phyloP scores from a whole-genome alignment of 2,888 invertebrate species.

The Kuschelorhynchus macadamiae region DNA sequence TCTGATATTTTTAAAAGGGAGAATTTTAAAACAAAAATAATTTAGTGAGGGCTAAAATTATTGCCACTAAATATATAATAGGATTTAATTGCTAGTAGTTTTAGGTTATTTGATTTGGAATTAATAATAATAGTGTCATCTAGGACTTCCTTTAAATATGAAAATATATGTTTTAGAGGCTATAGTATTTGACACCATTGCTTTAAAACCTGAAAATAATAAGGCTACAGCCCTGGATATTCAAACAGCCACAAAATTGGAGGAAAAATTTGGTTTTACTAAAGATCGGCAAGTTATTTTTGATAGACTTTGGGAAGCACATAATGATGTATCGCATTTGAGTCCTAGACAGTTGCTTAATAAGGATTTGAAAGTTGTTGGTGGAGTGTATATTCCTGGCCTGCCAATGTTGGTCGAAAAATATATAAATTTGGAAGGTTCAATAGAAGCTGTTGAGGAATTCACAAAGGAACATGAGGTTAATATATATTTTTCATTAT shows the following conservation, averaged over 20 bases:
- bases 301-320: conserved; percentile 74
- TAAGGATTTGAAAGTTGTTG: conserved; percentile 82
- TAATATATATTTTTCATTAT: too few relatives aligned
- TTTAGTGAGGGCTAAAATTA: too few relatives aligned
- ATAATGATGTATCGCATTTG: conserved; percentile 77
- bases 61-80: too few relatives aligned
- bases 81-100: too few relatives aligned
- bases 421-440: conserved; percentile 70
- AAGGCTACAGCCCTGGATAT: conserved; percentile 79
- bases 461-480: conserved; percentile 68
- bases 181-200: conserved; percentile 86
- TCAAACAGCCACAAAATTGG: conserved; percentile 73
- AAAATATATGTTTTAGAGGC: conserved; percentile 72
- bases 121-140: too few relatives aligned
- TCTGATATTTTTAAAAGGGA: too few relatives aligned
- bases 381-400: conserved; percentile 70
- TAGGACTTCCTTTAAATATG: too few relatives aligned
- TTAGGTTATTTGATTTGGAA: too few relatives aligned
- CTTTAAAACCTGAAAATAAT: conserved; percentile 78
- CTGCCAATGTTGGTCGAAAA: conserved; percentile 77
- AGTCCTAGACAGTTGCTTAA: conserved; percentile 77
- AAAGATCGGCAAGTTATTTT: conserved; percentile 69
- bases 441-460: conserved; percentile 69
- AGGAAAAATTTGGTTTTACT: conserved; percentile 69
- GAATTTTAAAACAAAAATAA: too few relatives aligned